A percentile compares a stretch with the other conserved stretches of the same genome.
Evolutionary conservation across 2,113 vertebrate genomes (phyloP).

Genomic region (Mus pahari): DNA sequence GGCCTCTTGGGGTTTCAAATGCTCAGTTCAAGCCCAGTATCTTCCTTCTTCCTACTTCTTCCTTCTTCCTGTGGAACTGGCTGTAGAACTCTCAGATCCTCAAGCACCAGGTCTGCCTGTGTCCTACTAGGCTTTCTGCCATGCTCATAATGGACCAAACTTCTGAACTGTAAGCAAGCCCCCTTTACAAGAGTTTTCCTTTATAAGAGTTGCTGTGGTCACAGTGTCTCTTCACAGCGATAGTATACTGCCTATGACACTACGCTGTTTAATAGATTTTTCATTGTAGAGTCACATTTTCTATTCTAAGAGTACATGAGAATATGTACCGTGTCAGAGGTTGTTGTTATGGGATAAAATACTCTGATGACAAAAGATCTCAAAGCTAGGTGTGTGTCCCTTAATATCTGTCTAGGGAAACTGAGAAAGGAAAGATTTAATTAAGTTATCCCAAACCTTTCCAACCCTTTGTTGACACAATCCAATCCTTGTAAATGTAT

Average conservation of each 20-base stretch:
- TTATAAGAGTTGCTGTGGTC: neutral
- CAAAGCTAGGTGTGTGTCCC: neutral
- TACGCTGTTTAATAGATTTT: neutral
- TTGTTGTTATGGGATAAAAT: neutral
- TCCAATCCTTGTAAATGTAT: neutral
- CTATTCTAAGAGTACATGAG: neutral
- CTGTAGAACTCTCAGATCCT: neutral
- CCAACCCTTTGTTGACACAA: neutral
- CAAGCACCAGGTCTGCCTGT: neutral
- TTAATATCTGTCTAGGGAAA: neutral
- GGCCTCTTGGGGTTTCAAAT: neutral
- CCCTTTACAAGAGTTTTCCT: neutral
- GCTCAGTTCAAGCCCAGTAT: neutral
- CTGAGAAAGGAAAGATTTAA: neutral
- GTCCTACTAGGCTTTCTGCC: neutral
- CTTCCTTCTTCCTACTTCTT: neutral
- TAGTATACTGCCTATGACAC: neutral
- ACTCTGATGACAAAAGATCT: neutral
- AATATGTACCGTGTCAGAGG: neutral
- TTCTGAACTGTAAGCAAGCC: neutral
- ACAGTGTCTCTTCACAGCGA: neutral
- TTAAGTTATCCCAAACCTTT: neutral
- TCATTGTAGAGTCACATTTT: neutral
- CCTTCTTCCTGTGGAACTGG: neutral
- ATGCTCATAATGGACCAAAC: neutral